phyloP scores from a whole-genome alignment of 2,113 vertebrate genomes.

The Pogonocichla stellata region DNA sequence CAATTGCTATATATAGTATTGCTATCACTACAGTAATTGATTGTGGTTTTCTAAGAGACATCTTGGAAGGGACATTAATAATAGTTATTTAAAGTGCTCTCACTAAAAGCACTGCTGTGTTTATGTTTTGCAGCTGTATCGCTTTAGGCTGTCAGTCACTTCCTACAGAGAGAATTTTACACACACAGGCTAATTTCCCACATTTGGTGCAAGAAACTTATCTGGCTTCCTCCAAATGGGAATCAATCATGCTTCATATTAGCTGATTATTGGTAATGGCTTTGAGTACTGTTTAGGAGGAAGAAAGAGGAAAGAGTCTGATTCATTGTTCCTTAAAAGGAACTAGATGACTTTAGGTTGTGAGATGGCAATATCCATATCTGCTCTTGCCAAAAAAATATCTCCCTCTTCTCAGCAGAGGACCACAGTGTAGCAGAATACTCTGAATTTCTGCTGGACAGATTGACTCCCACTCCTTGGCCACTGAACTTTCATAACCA shows the following conservation, averaged over 20 bases:
- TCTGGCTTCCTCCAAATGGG: not conserved
- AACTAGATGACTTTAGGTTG: not conserved
- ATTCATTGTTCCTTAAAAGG: constrained; percentile 33
- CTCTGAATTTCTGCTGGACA: not conserved
- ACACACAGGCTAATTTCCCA: not conserved
- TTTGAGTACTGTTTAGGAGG: not conserved
- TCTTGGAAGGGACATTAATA: constrained; percentile 24
- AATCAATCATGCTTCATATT: constrained; percentile 1
- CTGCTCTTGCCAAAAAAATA: not conserved
- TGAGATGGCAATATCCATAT: not conserved
- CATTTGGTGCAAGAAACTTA: not conserved
- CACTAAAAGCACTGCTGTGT: not conserved
- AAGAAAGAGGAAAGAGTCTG: not conserved
- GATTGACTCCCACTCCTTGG: not conserved
- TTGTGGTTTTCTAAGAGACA: not conserved
- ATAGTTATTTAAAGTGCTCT: not conserved
- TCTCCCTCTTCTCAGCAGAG: not conserved
- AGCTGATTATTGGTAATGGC: not conserved
- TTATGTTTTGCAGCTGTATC: not conserved
- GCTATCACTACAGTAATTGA: not conserved
- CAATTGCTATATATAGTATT: not conserved
- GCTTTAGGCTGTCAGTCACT: constrained; percentile 11
- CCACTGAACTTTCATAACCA: not conserved
- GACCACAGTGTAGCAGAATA: not conserved
- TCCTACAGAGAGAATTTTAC: not conserved